Conservation (phyloP, 2,797 vertebrate species). For the Cryptoprocta ferox region DNA sequence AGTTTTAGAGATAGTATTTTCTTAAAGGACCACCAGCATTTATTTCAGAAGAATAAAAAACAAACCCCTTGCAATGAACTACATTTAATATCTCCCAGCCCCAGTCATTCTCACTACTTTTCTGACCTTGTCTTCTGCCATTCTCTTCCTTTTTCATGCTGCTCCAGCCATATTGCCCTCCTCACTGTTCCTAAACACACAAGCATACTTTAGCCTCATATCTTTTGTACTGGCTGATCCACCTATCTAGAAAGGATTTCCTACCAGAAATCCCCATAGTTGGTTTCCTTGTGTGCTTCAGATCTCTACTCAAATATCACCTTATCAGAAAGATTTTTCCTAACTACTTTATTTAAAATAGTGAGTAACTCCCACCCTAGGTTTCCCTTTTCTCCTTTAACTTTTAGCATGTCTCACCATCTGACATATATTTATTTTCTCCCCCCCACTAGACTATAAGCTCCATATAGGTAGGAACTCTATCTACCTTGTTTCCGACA, state of each 20-base stretch:
- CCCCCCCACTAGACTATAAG: background rate
- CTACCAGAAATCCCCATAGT: background rate
- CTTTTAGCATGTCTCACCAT: background rate
- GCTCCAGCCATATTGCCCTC: background rate
- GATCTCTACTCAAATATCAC: background rate
- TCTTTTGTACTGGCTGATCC: background rate
- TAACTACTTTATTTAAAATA: background rate
- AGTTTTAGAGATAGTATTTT: constrained; percentile 26
- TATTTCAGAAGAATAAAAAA: constrained; percentile 36
- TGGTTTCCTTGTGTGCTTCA: background rate
- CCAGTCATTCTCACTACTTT: background rate
- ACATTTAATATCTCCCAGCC: background rate
- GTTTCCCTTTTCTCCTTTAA: background rate
- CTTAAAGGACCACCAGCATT: background rate
- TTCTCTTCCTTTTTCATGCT: background rate
- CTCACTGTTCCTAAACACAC: background rate
- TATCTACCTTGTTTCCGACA: background rate
- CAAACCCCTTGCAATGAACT: background rate
- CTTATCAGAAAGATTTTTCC: constrained; percentile 28
- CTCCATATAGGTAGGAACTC: background rate
- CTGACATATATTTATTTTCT: background rate
- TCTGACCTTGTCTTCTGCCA: background rate
- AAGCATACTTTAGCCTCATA: background rate
- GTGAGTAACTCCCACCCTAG: background rate
- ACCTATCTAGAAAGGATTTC: background rate